Evolutionary conservation across 2,113 vertebrate genomes (phyloP).

Genomic region (Cranoglanis bouderius): DNA sequence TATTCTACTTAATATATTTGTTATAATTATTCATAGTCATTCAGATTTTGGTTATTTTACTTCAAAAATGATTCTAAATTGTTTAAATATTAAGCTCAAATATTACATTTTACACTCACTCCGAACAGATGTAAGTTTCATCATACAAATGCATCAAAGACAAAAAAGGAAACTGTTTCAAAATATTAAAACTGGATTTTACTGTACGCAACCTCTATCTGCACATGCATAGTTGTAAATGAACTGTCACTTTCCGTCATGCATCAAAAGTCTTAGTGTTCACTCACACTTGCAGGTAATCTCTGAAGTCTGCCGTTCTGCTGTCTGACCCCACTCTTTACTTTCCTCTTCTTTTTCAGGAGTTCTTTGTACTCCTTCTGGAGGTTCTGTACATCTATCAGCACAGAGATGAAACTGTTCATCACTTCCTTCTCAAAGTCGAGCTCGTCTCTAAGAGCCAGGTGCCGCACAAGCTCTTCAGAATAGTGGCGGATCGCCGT

Average conservation of each 20-base stretch:
- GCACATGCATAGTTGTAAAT: no score
- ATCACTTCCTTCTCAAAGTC: conserved; percentile 99
- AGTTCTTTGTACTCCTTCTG: conserved; percentile 92
- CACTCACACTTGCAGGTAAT: conserved; percentile 71
- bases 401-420: conserved; percentile 94
- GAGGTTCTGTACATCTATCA: conserved; percentile 94
- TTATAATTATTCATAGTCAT: no score
- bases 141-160: no score
- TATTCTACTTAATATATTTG: no score
- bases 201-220: no score
- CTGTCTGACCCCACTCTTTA: conserved; percentile 75
- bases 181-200: no score
- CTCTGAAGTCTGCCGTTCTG: conserved; percentile 80
- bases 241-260: background rate
- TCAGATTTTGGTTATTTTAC: no score
- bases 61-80: no score
- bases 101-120: no score
- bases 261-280: background rate
- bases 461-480: conserved; percentile 90
- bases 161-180: no score
- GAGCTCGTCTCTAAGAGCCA: conserved; percentile 91
- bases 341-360: conserved; percentile 89
- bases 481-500: conserved; percentile 83
- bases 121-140: no score
- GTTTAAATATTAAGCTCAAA: no score